Conservation (phyloP, 2,888 invertebrate genomes). For the Conistra vaccinii region DNA sequence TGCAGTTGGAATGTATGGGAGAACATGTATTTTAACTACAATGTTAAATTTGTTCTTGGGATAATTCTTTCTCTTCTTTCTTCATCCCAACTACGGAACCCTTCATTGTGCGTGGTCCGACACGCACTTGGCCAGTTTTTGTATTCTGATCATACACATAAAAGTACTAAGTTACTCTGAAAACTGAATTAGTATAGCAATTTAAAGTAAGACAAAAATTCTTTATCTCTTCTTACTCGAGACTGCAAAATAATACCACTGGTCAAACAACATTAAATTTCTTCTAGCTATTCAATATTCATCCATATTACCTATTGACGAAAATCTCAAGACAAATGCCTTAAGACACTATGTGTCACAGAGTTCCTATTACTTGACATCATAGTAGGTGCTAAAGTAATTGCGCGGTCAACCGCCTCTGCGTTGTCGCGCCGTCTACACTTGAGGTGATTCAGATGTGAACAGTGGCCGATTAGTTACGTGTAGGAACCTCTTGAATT, state of each 20-base stretch:
- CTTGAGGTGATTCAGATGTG: slow-evolving; percentile 78
- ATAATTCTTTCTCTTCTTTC: too few species aligned
- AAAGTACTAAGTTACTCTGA: neutral
- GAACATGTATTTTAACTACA: too few species aligned
- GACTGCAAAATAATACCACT: neutral
- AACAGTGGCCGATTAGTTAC: slow-evolving; percentile 68
- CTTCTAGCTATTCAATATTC: neutral
- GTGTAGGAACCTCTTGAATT: slow-evolving; percentile 23
- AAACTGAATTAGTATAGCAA: neutral
- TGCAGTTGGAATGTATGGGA: too few species aligned
- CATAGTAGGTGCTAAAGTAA: slow-evolving; percentile 45
- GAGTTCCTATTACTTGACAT: slow-evolving; percentile 35
- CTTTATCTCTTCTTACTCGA: neutral
- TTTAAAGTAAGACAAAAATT: too few species aligned
- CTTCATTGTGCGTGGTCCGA: too few species aligned
- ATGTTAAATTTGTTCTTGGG: too few species aligned
- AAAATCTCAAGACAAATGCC: neutral
- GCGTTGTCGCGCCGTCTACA: slow-evolving; percentile 73
- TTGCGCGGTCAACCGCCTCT: slow-evolving; percentile 75
- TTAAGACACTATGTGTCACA: neutral
- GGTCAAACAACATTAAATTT: neutral
- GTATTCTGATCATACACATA: neutral
- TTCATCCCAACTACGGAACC: too few species aligned
- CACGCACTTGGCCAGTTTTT: too few species aligned
- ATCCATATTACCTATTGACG: neutral